Percentiles rank a stretch among this genome's conserved stretches.
Conservation (phyloP, 2,888 invertebrate species). For the Spialia ferax region DNA sequence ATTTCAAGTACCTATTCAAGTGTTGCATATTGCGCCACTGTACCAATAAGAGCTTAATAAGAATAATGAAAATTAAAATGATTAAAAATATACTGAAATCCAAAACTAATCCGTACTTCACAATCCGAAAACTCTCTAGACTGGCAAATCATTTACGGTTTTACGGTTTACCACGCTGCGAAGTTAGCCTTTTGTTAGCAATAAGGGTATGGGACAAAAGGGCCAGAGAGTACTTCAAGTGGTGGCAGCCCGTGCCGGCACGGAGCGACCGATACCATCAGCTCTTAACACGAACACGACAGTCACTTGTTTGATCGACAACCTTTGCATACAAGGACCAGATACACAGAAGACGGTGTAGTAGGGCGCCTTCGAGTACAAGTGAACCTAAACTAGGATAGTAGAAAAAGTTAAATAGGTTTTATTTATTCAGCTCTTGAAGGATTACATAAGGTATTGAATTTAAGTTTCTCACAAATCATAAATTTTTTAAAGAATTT, state of each 20-base stretch:
- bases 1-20: too few species aligned
- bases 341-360: not conserved
- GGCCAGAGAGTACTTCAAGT: constrained; percentile 18
- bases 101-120: not conserved
- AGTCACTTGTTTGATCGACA: constrained; percentile 54
- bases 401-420: too few species aligned
- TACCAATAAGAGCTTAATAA: too few species aligned
- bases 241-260: constrained; percentile 59
- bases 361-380: not conserved
- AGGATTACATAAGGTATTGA: too few species aligned
- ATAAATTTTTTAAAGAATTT: too few species aligned
- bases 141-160: not conserved
- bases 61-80: too few species aligned
- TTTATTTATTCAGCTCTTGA: too few species aligned
- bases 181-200: not conserved
- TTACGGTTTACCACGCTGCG: not conserved
- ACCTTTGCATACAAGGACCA: constrained; percentile 11
- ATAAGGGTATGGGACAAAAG: constrained; percentile 22
- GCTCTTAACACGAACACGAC: constrained; percentile 49
- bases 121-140: not conserved
- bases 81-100: not conserved
- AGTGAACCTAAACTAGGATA: not conserved
- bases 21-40: too few species aligned
- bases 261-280: constrained; percentile 54
- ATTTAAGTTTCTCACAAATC: too few species aligned